Conservation (phyloP, 1,140 invertebrate genomes). For the Lepidurus apus region DNA sequence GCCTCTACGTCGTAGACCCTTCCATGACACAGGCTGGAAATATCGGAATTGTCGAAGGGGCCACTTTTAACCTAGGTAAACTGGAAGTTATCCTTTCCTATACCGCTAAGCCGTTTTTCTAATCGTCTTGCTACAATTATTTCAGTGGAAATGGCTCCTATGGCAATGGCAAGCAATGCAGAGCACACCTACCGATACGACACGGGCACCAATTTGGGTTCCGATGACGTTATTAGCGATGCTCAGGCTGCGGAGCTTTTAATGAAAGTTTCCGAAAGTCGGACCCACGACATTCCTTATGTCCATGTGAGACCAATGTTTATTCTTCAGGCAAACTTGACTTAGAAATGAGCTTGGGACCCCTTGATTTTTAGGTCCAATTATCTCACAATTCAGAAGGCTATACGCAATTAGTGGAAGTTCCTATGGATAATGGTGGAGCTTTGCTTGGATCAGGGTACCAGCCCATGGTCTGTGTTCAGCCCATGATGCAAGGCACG, state of each 20-base stretch:
- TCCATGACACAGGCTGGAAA: background rate
- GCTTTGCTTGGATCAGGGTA: slow-evolving; percentile 7
- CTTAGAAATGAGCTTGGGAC: slow-evolving; percentile 7
- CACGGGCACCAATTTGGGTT: background rate
- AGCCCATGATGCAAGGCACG: background rate
- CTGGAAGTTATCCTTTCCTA: background rate
- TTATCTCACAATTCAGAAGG: slow-evolving; percentile 30
- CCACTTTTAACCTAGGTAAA: background rate
- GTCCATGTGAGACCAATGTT: background rate
- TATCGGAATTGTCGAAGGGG: background rate
- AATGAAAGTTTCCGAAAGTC: slow-evolving; percentile 31
- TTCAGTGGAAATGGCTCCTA: slow-evolving; percentile 3
- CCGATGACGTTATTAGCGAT: slow-evolving; percentile 32
- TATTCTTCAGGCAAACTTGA: slow-evolving; percentile 18
- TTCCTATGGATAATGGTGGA: slow-evolving; percentile 26
- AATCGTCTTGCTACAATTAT: background rate
- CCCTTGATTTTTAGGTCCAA: slow-evolving; percentile 30
- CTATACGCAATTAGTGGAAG: slow-evolving; percentile 30
- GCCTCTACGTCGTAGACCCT: background rate
- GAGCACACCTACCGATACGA: background rate
- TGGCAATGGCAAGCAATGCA: background rate
- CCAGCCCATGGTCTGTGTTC: background rate
- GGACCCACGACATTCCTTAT: slow-evolving; percentile 17
- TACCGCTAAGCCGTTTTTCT: background rate
- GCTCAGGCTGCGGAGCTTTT: slow-evolving; percentile 33